Evolutionary conservation across 2,888 invertebrate species (phyloP).

Genomic region (Cephonodes hylas): DNA sequence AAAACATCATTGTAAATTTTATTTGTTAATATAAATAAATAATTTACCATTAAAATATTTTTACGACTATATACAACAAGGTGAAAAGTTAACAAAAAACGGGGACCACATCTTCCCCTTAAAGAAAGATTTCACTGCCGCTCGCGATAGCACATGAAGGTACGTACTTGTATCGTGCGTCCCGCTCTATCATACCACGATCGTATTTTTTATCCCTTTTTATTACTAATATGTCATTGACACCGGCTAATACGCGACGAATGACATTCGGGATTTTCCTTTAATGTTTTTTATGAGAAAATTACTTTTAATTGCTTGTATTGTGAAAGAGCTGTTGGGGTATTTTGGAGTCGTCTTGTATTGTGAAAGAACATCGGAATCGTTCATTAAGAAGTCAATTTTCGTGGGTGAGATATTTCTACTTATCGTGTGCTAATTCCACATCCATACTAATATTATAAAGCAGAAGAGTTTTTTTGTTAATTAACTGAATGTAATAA

Average conservation of each 20-base stretch:
- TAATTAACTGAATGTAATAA: no score
- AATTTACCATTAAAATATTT: no score
- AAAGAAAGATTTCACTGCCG: conserved; percentile 63
- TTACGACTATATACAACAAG: not conserved
- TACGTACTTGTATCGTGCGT: conserved; percentile 37
- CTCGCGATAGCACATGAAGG: conserved; percentile 42
- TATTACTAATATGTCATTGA: conserved; percentile 45
- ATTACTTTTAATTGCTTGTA: not conserved
- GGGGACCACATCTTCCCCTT: conserved; percentile 34
- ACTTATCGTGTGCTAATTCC: no score
- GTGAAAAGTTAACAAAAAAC: not conserved
- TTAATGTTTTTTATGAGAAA: not conserved
- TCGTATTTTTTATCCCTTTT: conserved; percentile 36
- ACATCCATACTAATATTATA: no score
- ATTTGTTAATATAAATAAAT: no score
- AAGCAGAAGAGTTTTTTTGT: no score
- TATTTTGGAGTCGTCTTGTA: not conserved
- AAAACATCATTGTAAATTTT: no score
- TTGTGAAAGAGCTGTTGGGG: not conserved
- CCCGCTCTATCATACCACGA: conserved; percentile 29
- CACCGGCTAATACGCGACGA: conserved; percentile 21
- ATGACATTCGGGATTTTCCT: conserved; percentile 7
- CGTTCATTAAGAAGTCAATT: no score
- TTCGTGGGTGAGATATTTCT: no score
- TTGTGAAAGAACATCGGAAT: no score